Percentiles rank a stretch among this genome's conserved stretches.
Evolutionary conservation across 2,113 vertebrate species (phyloP).

Genomic region (Scytalopus superciliaris): DNA sequence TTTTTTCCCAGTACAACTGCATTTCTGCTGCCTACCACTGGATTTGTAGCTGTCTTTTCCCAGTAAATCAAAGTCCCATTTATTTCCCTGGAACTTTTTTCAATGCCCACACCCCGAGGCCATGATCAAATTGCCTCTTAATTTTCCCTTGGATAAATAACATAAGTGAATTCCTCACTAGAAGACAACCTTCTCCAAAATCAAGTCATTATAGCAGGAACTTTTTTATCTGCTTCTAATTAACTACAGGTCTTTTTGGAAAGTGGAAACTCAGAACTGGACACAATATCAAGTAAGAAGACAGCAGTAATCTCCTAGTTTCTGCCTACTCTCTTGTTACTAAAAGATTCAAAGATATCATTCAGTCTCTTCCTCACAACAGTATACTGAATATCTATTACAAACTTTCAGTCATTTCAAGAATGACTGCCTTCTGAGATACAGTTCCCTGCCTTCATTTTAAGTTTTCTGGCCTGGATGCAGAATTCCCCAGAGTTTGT

Average conservation of each 20-base stretch:
- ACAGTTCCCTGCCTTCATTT: slow-evolving; percentile 27
- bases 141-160: slow-evolving; percentile 46
- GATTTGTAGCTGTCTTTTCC: neutral
- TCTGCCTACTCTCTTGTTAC: neutral
- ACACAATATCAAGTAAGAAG: neutral
- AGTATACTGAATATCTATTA: slow-evolving; percentile 6
- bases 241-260: slow-evolving; percentile 36
- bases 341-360: neutral
- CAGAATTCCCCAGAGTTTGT: slow-evolving; percentile 1
- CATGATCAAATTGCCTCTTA: slow-evolving; percentile 23
- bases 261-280: neutral
- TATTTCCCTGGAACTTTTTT: neutral
- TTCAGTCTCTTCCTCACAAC: neutral
- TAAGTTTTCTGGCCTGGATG: neutral
- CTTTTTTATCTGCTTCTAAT: slow-evolving; percentile 22
- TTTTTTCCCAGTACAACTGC: neutral
- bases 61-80: slow-evolving; percentile 2
- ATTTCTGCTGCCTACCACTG: neutral
- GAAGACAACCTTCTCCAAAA: slow-evolving; percentile 1
- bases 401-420: slow-evolving; percentile 4
- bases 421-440: slow-evolving; percentile 6
- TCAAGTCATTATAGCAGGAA: neutral
- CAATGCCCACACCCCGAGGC: neutral
- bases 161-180: neutral
- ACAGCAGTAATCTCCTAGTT: neutral